These are phyloP conservation scores for Tetrao urogallus DNA, from an alignment of 2,113 vertebrate genomes.

Conservation along the genomic window DNA sequence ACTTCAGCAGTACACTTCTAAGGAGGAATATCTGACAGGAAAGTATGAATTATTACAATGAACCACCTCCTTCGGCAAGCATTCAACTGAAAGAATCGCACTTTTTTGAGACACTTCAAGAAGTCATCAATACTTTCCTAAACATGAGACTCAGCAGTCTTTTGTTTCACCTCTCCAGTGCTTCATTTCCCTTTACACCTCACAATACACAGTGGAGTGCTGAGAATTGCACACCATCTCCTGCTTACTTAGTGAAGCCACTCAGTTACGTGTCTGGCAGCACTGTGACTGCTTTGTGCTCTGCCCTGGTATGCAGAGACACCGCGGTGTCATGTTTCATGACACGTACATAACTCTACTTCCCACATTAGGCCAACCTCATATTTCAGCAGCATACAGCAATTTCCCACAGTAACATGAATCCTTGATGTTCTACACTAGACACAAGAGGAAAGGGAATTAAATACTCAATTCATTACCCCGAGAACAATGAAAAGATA, in stretches of 20 bases:
- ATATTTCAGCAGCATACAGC: not conserved
- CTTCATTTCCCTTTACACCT: not conserved
- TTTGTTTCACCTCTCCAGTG: not conserved
- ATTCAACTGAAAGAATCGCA: not conserved
- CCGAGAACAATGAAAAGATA: not conserved
- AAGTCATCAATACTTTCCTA: not conserved
- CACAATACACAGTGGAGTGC: not conserved
- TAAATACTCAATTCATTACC: not conserved
- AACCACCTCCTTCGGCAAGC: not conserved
- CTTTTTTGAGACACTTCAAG: not conserved
- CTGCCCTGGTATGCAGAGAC: not conserved
- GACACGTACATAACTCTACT: not conserved
- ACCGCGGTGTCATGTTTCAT: not conserved
- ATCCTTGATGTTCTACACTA: not conserved
- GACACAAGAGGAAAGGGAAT: not conserved
- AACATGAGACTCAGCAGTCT: not conserved
- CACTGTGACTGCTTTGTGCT: slow-evolving; percentile 31
- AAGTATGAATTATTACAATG: not conserved
- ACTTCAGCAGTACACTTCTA: not conserved
- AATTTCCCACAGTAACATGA: slow-evolving; percentile 41
- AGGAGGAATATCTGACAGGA: not conserved
- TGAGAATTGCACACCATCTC: slow-evolving; percentile 46
- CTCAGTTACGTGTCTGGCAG: slow-evolving; percentile 45
- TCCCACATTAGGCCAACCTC: slow-evolving; percentile 8
- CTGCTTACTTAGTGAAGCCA: slow-evolving; percentile 48